A percentile compares a stretch with the other conserved stretches of the same genome.
phyloP scores from a whole-genome alignment of 1,140 invertebrate species.

The Caenorhabditis brenneri region DNA sequence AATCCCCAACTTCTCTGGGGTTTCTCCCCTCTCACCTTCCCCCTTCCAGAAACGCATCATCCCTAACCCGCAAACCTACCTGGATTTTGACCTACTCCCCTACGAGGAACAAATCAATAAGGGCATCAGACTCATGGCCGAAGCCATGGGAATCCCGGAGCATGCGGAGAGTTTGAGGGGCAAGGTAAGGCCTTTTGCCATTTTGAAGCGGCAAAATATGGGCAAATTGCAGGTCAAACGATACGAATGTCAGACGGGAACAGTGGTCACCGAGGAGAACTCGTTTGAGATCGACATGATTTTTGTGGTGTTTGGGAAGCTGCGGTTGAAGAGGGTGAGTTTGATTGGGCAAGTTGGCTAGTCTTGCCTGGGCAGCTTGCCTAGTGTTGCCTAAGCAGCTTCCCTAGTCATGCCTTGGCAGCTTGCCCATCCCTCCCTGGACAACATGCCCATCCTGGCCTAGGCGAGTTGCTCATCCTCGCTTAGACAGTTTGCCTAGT shows the following conservation, averaged over 20 bases:
- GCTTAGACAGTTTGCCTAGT: too few relatives aligned
- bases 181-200: background rate
- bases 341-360: too few relatives aligned
- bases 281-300: slow-evolving; percentile 62
- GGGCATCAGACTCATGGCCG: slow-evolving; percentile 65
- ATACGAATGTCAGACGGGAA: slow-evolving; percentile 60
- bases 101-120: slow-evolving; percentile 25
- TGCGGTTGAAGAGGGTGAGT: background rate
- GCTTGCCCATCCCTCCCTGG: too few relatives aligned
- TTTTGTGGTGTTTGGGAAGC: background rate
- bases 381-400: too few relatives aligned
- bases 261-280: slow-evolving; percentile 60
- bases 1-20: background rate
- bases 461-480: too few relatives aligned
- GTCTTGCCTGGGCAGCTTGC: too few relatives aligned
- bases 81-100: background rate
- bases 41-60: background rate
- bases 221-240: slow-evolving; percentile 68
- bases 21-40: background rate
- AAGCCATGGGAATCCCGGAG: slow-evolving; percentile 60
- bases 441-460: too few relatives aligned
- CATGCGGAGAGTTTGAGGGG: slow-evolving; percentile 25
- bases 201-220: too few relatives aligned
- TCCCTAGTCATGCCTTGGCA: too few relatives aligned
- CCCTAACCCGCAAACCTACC: background rate